Conservation (phyloP, 2,113 vertebrate genomes). For the Gallinago undulata region DNA sequence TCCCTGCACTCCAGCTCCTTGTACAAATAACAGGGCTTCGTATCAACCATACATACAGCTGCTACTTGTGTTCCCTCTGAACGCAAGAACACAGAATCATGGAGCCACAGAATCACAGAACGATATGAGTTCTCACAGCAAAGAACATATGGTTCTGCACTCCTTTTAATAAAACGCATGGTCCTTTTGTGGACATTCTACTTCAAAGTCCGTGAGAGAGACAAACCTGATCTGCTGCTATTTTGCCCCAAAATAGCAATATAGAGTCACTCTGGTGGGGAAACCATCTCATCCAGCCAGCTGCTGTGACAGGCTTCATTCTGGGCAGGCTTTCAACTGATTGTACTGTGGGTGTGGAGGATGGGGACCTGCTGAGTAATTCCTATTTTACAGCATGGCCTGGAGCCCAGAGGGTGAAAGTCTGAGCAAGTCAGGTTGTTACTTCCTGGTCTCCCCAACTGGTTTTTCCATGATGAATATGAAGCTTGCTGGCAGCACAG, state of each 20-base stretch:
- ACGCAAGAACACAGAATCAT: background rate
- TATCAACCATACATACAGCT: background rate
- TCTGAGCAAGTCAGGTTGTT: background rate
- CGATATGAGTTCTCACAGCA: background rate
- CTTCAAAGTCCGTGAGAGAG: background rate
- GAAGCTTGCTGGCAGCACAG: background rate
- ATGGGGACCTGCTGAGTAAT: background rate
- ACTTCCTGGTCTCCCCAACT: background rate
- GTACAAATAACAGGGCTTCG: background rate
- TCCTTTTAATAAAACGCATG: background rate
- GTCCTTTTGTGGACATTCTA: background rate
- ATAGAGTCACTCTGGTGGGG: background rate
- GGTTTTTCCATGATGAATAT: background rate
- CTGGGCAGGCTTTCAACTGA: background rate
- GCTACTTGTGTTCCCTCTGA: background rate
- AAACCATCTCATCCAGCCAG: background rate
- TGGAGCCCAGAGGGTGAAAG: background rate
- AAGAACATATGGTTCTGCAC: background rate
- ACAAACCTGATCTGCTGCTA: background rate
- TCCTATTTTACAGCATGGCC: background rate
- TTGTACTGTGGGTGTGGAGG: background rate
- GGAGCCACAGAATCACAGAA: too few relatives aligned
- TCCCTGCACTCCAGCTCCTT: background rate
- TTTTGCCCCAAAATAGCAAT: background rate
- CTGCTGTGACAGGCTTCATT: background rate